Base-by-base conservation (phyloP, 35 echinoderm and acorn worm species). In the Diadema setosum region DNA sequence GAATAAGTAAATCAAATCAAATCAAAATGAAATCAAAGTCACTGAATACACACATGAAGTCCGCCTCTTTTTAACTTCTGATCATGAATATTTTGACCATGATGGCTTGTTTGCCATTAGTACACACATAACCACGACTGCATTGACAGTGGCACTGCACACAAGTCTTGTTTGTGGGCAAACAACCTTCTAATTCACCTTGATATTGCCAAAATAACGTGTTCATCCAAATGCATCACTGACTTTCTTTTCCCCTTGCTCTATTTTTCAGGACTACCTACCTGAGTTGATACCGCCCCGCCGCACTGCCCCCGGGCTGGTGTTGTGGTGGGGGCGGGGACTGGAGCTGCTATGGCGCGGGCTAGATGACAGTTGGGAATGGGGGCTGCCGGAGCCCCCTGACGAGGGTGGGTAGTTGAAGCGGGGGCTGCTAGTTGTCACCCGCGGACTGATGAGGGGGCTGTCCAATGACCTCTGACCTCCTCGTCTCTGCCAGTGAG, bases 281-380 rank as follows among this genome's bases (percentile, higher is more conserved):
- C 93, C 93, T 95, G 89, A 95, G 46, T 83, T 90, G 3, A 95
- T 85, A 40, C 93, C 88, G 29, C 93, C 90, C 37, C 89, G 20
- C 76, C 90, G 86, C 11, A 33, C 58, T 27, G 48, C 39, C 29
- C 69, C 70, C 81, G 87, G 87, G 45, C 83, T 86, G 52, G 69
- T 58, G 40, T 81, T 86, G 73, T 87, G 75, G 70, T 82, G 87
- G 14, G 33, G 29, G 12, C 90, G 86, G 16, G 90, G 90, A 43
- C 90, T 92, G 2, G 84, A 55, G 39, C 78, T 74, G 46, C 80
- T 92, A 59, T 87, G 83, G 42, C 90, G 70, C 20, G 90, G 90
- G 32, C 90, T 92, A 34, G 70, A 52, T 5, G 50, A 64, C 33
- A 58, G 52, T 37, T 64, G 83, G 65, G 61, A 84, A 6, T 82